Percentiles rank a stretch among this genome's conserved stretches.
These are phyloP conservation scores for Alaudala cheleensis DNA, from an alignment of 2,113 vertebrate species.

Conservation along the genomic window DNA sequence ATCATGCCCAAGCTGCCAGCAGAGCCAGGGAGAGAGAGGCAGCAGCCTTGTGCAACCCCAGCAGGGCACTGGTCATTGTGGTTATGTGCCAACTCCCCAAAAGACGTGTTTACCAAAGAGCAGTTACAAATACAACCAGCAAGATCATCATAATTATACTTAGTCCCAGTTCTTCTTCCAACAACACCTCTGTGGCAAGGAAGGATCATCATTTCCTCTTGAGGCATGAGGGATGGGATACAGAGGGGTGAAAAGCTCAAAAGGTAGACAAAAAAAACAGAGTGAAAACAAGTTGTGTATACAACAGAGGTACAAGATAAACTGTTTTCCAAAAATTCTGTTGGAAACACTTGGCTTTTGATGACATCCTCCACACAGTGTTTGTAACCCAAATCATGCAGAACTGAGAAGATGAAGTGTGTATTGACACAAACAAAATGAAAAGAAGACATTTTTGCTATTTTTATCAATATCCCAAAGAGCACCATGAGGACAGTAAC, in stretches of 20 bases:
- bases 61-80: not conserved
- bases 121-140: not conserved
- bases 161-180: not conserved
- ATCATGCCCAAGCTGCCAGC: accelerated
- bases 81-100: not conserved
- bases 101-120: not conserved
- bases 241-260: not conserved
- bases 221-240: not conserved
- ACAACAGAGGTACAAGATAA: not conserved
- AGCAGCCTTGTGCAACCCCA: not conserved
- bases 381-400: not conserved
- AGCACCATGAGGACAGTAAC: not conserved
- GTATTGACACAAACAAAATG: not conserved
- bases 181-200: not conserved
- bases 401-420: not conserved
- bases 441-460: not conserved
- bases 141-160: not conserved
- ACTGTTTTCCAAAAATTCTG: not conserved
- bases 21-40: not conserved
- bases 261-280: not conserved
- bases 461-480: not conserved
- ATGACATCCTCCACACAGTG: not conserved
- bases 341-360: not conserved
- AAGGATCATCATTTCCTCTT: not conserved
- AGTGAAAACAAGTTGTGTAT: not conserved